Evolutionary conservation across 2,113 vertebrate species (phyloP).

Genomic region (Sylvilagus bachmani): DNA sequence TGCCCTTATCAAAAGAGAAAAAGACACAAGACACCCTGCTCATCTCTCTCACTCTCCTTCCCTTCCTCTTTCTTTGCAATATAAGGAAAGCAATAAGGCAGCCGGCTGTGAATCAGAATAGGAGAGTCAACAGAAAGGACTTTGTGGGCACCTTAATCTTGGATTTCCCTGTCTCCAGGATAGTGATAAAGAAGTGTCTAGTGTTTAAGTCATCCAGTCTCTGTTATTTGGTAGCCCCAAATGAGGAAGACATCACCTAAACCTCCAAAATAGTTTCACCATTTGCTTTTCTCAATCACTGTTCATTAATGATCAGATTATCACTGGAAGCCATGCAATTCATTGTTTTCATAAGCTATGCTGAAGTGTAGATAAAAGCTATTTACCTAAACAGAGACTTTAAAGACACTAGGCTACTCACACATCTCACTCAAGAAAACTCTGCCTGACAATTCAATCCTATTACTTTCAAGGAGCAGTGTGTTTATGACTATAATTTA

Average conservation of each 20-base stretch:
- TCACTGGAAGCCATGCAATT: neutral
- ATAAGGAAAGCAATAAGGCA: neutral
- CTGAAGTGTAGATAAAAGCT: conserved; percentile 57
- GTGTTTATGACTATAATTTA: conserved; percentile 60
- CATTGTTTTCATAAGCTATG: conserved; percentile 15
- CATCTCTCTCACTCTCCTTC: neutral
- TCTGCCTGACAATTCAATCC: conserved; percentile 56
- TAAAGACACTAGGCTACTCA: conserved; percentile 20
- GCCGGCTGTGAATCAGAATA: neutral
- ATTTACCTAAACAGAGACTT: conserved; percentile 71
- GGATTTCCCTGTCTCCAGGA: neutral
- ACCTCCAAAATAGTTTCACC: conserved; percentile 37
- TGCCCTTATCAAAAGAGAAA: neutral
- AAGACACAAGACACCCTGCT: neutral
- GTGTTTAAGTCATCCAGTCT: neutral
- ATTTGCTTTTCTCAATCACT: conserved; percentile 32
- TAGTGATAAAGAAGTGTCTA: neutral
- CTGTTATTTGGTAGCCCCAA: neutral
- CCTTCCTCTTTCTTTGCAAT: neutral
- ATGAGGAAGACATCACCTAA: neutral
- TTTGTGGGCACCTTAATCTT: neutral
- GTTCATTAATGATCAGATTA: conserved; percentile 9
- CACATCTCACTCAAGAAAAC: conserved; percentile 64
- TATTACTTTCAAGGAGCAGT: conserved; percentile 65
- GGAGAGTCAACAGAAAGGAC: neutral